Conservation (phyloP, 2,113 vertebrate genomes). For the Entomyzon cyanotis region DNA sequence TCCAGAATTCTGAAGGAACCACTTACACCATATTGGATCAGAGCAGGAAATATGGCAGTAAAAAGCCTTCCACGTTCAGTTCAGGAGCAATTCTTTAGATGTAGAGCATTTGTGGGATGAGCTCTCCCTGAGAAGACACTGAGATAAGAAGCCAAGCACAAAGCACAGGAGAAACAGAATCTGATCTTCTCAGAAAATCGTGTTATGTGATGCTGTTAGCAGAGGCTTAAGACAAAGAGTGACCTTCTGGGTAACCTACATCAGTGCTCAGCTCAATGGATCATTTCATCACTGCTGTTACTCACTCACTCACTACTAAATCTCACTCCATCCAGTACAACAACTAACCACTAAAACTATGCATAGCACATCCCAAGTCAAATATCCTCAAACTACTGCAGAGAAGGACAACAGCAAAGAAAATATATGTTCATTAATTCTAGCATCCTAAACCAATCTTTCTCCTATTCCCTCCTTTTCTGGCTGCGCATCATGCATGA, state of each 20-base stretch:
- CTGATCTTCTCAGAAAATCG: background rate
- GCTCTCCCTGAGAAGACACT: background rate
- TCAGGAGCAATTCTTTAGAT: background rate
- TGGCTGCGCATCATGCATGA: background rate
- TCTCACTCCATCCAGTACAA: background rate
- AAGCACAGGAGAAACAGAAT: background rate
- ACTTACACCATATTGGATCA: background rate
- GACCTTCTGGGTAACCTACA: background rate
- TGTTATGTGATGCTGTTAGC: fast-evolving
- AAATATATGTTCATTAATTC: background rate
- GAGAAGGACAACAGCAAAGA: background rate
- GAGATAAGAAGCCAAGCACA: background rate
- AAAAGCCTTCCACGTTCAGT: background rate
- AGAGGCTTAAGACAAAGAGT: background rate
- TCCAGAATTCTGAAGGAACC: background rate
- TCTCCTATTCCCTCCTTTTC: background rate
- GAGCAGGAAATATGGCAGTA: background rate
- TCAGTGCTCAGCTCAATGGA: background rate
- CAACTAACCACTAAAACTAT: background rate
- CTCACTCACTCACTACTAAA: background rate
- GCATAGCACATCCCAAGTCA: background rate
- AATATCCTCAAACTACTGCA: background rate
- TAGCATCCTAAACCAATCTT: background rate
- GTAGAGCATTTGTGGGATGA: background rate
- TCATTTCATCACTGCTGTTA: background rate